Conservation (phyloP, 2,797 vertebrate species). For the Phylloscopus collybita region DNA sequence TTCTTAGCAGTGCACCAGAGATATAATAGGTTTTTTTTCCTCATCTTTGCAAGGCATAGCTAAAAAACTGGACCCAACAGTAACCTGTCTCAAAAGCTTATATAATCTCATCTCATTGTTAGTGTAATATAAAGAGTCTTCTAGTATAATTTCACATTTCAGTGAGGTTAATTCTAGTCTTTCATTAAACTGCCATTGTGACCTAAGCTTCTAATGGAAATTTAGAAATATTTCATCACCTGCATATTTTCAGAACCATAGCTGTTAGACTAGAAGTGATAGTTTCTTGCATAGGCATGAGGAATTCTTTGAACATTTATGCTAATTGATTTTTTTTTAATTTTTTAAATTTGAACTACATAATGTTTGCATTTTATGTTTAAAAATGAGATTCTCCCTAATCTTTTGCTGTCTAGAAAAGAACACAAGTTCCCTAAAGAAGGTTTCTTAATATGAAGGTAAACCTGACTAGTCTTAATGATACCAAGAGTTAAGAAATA, state of each 20-base stretch:
- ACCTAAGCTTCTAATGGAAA: conserved; percentile 23
- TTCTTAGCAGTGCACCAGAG: conserved; percentile 5
- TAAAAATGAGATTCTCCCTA: neutral
- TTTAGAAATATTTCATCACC: conserved; percentile 24
- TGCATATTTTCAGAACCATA: conserved; percentile 3
- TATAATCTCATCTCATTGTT: conserved; percentile 40
- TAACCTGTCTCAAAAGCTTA: conserved; percentile 12
- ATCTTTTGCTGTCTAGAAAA: neutral
- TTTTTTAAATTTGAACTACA: neutral
- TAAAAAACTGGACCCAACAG: conserved; percentile 24
- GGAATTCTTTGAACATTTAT: neutral
- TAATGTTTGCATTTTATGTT: neutral
- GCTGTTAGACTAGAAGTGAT: neutral
- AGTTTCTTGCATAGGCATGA: neutral
- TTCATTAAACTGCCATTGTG: conserved; percentile 46
- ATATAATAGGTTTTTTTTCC: neutral
- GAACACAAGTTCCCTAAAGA: neutral
- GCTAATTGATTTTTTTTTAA: neutral
- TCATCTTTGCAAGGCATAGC: conserved; percentile 4
- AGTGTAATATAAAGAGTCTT: conserved; percentile 13
- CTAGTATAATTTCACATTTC: conserved; percentile 44
- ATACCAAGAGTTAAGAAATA: neutral
- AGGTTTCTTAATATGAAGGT: neutral
- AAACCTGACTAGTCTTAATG: neutral
- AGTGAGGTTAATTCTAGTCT: conserved; percentile 20